These are phyloP conservation scores for Uloborus plumipes DNA, from an alignment of 2,888 invertebrate species.

Conservation along the genomic window DNA sequence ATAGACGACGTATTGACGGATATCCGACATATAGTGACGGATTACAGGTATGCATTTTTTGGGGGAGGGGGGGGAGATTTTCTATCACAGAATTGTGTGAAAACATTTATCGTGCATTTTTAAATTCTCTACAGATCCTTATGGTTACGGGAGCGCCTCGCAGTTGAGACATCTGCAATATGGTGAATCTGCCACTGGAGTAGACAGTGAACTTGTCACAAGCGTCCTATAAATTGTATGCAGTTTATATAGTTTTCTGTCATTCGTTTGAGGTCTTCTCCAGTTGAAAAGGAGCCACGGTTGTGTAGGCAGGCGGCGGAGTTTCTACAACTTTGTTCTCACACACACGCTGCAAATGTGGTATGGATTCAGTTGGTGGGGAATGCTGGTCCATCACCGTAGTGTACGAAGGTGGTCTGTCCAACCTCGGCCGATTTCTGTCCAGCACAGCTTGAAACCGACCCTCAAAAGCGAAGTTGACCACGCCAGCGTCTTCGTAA, in stretches of 20 bases:
- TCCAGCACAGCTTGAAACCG: neutral
- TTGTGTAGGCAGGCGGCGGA: conserved; percentile 31
- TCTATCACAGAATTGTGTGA: no score
- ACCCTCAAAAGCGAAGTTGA: neutral
- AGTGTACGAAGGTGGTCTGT: conserved; percentile 20
- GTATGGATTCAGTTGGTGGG: neutral
- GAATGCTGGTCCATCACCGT: neutral
- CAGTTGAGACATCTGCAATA: no score
- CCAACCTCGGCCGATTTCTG: neutral
- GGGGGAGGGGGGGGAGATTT: no score
- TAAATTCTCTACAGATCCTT: no score
- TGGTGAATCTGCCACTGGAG: no score
- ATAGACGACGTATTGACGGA: no score
- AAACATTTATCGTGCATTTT: no score
- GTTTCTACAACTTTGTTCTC: conserved; percentile 14
- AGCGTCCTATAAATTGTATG: no score
- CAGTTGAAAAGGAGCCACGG: conserved; percentile 32
- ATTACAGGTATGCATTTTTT: no score
- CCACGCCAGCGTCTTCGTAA: neutral
- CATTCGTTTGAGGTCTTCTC: neutral
- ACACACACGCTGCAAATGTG: neutral
- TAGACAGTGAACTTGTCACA: no score
- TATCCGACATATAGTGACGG: no score
- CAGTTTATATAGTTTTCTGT: neutral
- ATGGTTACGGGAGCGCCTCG: no score